A percentile compares a stretch with the other conserved stretches of the same genome.
Conservation (phyloP, 2,888 invertebrate genomes). For the Dendrolimus houi region DNA sequence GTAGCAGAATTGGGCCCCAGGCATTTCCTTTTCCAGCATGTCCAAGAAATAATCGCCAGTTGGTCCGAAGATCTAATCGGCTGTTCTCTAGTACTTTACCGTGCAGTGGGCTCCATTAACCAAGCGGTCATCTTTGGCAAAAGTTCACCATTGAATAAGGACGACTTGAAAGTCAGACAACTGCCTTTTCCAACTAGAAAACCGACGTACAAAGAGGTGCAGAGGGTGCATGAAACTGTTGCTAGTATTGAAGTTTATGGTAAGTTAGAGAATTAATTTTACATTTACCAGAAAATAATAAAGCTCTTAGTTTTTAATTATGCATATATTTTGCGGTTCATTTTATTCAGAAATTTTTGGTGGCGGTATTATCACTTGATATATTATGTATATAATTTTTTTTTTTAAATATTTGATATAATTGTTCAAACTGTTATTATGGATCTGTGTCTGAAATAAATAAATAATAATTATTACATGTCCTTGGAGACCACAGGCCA, state of each 20-base stretch:
- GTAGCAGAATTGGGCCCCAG: too few relatives aligned
- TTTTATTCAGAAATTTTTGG: too few relatives aligned
- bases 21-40: conserved; percentile 75
- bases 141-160: conserved; percentile 79
- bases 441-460: too few relatives aligned
- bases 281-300: too few relatives aligned
- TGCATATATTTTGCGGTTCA: too few relatives aligned
- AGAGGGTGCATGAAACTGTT: conserved; percentile 82
- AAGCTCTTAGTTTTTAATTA: too few relatives aligned
- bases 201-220: conserved; percentile 87
- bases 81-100: conserved; percentile 84
- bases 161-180: conserved; percentile 78
- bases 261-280: conserved; percentile 32
- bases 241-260: conserved; percentile 81
- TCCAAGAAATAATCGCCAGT: conserved; percentile 80
- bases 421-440: too few relatives aligned
- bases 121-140: conserved; percentile 85
- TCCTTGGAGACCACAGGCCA: too few relatives aligned
- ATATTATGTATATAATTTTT: too few relatives aligned
- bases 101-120: conserved; percentile 85
- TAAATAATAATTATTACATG: too few relatives aligned
- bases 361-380: too few relatives aligned
- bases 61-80: conserved; percentile 81
- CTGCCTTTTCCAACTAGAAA: conserved; percentile 90
- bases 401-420: too few relatives aligned